Evolutionary conservation across 2,113 vertebrate species (phyloP).

Genomic region (Zosterops lateralis): DNA sequence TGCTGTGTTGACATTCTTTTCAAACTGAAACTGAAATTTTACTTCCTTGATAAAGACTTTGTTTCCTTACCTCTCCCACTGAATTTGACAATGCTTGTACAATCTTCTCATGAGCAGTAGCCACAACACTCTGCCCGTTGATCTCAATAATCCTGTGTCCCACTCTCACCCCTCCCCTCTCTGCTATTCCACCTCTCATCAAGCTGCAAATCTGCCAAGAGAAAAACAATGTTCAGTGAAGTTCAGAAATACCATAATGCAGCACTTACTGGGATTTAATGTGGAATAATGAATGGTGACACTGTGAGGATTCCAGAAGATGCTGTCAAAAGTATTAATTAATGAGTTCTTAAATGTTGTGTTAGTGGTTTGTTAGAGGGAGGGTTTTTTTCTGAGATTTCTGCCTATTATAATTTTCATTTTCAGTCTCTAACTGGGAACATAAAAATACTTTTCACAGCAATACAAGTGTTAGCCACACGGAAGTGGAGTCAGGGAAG

Average conservation of each 20-base stretch:
- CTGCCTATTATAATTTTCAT: neutral
- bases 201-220: constrained; percentile 91
- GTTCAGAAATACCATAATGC: neutral
- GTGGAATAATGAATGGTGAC: neutral
- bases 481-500: neutral
- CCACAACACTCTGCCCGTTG: constrained; percentile 96
- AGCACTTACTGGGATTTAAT: neutral
- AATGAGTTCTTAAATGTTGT: neutral
- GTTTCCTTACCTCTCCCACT: constrained; percentile 89
- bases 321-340: neutral
- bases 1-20: neutral
- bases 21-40: neutral
- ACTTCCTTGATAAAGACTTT: neutral
- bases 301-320: neutral
- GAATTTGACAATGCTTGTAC: constrained; percentile 97
- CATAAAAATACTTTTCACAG: neutral
- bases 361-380: neutral
- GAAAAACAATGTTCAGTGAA: neutral
- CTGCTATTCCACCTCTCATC: constrained; percentile 97
- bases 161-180: constrained; percentile 92
- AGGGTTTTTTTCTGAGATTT: neutral
- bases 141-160: constrained; percentile 98
- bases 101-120: constrained; percentile 97
- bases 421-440: neutral
- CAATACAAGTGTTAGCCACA: neutral